Percentiles rank a stretch among this genome's conserved stretches.
phyloP scores from a whole-genome alignment of 2,113 vertebrate species.

The Papio anubis region DNA sequence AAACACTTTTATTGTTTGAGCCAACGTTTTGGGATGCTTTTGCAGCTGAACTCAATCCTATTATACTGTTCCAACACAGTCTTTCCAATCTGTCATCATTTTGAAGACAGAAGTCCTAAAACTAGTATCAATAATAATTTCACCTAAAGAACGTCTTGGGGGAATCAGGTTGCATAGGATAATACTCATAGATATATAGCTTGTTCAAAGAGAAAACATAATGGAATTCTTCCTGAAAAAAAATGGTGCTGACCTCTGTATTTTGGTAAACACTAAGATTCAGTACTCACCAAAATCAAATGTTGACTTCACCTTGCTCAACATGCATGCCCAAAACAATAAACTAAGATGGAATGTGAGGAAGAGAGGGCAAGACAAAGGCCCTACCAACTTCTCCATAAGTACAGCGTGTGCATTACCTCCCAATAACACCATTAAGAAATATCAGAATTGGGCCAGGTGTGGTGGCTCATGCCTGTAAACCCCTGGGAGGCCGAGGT shows the following conservation, averaged over 20 bases:
- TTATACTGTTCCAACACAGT: background rate
- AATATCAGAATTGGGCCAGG: background rate
- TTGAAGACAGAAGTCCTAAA: background rate
- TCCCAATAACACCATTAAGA: background rate
- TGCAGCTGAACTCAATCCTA: background rate
- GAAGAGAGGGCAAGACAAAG: background rate
- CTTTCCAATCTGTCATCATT: background rate
- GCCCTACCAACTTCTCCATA: background rate
- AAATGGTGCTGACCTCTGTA: background rate
- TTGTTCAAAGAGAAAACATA: background rate
- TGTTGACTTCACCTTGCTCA: background rate
- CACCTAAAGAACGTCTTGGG: background rate
- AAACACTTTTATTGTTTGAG: background rate
- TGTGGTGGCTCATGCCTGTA: no score
- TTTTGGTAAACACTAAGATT: background rate
- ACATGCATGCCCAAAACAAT: background rate
- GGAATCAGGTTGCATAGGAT: background rate
- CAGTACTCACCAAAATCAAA: background rate
- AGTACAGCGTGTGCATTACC: background rate
- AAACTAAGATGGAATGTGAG: background rate
- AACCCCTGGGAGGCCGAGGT: no score
- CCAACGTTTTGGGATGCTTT: background rate
- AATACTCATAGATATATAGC: background rate
- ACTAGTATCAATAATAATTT: background rate
- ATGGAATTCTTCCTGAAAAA: constrained; percentile 8